Evolutionary conservation across 2,888 invertebrate genomes (phyloP), one percentile per base, ranked within the genome.

Genomic region (Epirrhoe alternata): DNA sequence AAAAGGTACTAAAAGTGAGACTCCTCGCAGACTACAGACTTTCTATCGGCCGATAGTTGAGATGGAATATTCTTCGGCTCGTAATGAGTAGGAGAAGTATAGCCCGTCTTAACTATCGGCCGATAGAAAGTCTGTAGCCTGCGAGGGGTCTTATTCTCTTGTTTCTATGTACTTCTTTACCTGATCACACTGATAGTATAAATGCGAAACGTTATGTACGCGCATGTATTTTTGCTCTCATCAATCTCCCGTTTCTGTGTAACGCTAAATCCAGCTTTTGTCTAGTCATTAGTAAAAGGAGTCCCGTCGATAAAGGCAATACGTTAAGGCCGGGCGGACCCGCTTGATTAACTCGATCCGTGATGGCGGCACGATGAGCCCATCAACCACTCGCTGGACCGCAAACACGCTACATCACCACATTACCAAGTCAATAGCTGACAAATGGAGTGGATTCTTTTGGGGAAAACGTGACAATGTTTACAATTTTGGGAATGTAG

Each of bases 281-380:
- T 51, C 42, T 50, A 56, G 55, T 61, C 62, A 35, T 55, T 50
- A 54, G 55, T 56, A 14, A 17, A 47, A 58, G 63, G 64, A 61
- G 65, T 58, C 53, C 73, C 66, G 64, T 72, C 79, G 77, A 74
- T 81, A 75, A 78, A 76, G 78, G 82, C 83, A 77, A 87, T 88
- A 86, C 83, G 84, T 87, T 84, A 84, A 82, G 79, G 84, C 84
- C 84, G 85, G 76, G 77, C 76, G 78, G 75, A 66, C 82, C 17
- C 55, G 85, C 82, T 87, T 88, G 87, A 88, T 88, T 87, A 86
- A 87, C 81, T 85, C 78, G 81, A 78, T 76, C 76, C 77, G 74
- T 84, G 82, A 84, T 84, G 81, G 82, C 75, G 74, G 76, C 76
- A 79, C 79, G 81, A 81, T 77, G 83, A 77, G 77, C 77, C 82